Evolutionary conservation across 1,140 invertebrate genomes (phyloP).

Genomic region (Drosophila ficusphila): DNA sequence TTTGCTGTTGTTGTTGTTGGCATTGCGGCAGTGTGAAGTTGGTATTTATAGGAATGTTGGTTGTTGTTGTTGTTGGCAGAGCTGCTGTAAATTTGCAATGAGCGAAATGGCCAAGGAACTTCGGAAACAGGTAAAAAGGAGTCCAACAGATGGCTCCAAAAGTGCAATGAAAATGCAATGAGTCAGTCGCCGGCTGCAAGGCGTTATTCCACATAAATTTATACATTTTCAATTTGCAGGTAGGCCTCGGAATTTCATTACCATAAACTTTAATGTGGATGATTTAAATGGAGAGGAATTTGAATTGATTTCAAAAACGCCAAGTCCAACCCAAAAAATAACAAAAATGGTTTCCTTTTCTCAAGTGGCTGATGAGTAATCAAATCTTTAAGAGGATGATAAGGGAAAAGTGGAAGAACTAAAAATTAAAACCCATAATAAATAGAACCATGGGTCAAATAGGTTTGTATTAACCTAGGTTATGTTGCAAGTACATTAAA

Average conservation of each 20-base stretch:
- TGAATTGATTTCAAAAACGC: not conserved
- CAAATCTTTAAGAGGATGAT: slow-evolving; percentile 24
- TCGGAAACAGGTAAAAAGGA: slow-evolving; percentile 6
- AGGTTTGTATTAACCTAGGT: slow-evolving; percentile 31
- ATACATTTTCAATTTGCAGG: not conserved
- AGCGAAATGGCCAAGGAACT: slow-evolving; percentile 49
- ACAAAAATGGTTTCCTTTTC: slow-evolving; percentile 6
- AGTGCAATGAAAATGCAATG: slow-evolving; percentile 26
- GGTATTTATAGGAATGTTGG: slow-evolving; percentile 77
- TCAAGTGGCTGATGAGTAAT: slow-evolving; percentile 56
- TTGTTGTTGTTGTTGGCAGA: slow-evolving; percentile 24
- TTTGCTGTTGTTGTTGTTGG: slow-evolving; percentile 10
- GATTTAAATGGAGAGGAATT: not conserved
- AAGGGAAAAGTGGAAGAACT: not conserved
- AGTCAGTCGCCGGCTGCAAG: slow-evolving; percentile 29
- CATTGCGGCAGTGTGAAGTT: slow-evolving; percentile 63
- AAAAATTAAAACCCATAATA: slow-evolving; percentile 6
- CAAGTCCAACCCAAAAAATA: slow-evolving; percentile 23
- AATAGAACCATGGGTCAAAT: slow-evolving; percentile 2
- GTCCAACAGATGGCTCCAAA: slow-evolving; percentile 18
- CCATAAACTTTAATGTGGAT: not conserved
- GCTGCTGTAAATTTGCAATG: slow-evolving; percentile 65
- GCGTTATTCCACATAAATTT: slow-evolving; percentile 15
- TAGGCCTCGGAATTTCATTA: not conserved
- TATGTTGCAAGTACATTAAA: slow-evolving; percentile 6